Conservation (phyloP, 2,113 vertebrate species). For the Damaliscus lunatus region DNA sequence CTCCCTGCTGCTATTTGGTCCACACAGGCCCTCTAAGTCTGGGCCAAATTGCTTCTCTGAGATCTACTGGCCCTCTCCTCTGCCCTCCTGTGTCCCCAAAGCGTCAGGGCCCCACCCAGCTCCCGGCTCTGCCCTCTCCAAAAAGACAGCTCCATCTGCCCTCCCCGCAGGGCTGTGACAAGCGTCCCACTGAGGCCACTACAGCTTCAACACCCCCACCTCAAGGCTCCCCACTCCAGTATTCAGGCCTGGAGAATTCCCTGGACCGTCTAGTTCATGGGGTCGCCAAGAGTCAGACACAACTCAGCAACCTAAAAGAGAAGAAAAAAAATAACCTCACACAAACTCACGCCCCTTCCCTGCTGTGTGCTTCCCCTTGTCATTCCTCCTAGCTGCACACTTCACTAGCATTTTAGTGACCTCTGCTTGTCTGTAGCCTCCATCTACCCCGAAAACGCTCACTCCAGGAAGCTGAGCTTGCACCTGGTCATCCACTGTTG, state of each 20-base stretch:
- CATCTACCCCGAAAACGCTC: rapidly evolving
- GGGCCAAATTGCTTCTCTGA: neutral
- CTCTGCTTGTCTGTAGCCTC: neutral
- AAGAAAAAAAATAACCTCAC: neutral
- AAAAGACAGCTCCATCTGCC: rapidly evolving
- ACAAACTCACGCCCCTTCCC: neutral
- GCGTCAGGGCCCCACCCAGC: neutral
- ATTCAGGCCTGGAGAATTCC: neutral
- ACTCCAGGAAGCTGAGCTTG: neutral
- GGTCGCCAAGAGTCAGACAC: neutral
- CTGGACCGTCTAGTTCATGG: neutral
- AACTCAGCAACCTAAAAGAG: neutral
- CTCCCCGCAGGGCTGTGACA: rapidly evolving
- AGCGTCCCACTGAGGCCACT: neutral
- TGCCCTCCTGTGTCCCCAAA: neutral
- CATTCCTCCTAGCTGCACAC: rapidly evolving
- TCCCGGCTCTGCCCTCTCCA: neutral
- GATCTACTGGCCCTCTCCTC: neutral
- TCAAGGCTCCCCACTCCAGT: neutral
- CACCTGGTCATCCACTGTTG: rapidly evolving
- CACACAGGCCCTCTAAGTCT: rapidly evolving
- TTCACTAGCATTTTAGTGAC: rapidly evolving
- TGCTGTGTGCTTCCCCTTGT: rapidly evolving
- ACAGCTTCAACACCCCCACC: neutral
- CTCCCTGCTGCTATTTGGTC: rapidly evolving